Evolutionary conservation across 2,113 vertebrate species (phyloP).

Genomic region (Mesocricetus auratus): DNA sequence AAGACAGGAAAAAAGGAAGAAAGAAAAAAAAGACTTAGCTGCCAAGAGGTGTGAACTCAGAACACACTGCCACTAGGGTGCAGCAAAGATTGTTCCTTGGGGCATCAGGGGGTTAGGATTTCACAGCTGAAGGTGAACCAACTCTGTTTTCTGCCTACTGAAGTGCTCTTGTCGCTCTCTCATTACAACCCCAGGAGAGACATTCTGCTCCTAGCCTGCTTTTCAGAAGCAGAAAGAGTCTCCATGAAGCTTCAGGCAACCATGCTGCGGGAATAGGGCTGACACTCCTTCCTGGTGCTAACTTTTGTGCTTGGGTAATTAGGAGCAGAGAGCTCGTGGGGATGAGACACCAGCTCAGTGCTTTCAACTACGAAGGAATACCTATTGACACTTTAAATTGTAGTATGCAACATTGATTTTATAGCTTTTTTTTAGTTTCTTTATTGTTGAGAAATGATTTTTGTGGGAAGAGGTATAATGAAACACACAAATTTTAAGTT

Average conservation of each 20-base stretch:
- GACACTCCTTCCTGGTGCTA: neutral
- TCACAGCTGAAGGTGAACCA: neutral
- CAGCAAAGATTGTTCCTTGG: conserved; percentile 35
- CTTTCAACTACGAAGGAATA: neutral
- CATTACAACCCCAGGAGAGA: neutral
- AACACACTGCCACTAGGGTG: conserved; percentile 33
- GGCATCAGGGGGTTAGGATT: neutral
- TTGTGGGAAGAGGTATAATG: neutral
- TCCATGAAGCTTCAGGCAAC: neutral
- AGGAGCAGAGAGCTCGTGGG: neutral
- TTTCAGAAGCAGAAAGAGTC: conserved; percentile 6
- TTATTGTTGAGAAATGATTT: neutral
- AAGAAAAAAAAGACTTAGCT: neutral
- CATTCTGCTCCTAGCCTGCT: neutral
- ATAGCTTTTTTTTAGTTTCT: neutral
- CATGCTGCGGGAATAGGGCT: neutral
- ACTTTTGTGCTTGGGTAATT: neutral
- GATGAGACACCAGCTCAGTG: neutral
- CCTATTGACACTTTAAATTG: conserved; percentile 23
- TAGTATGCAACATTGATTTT: neutral
- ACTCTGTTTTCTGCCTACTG: neutral
- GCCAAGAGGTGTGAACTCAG: neutral
- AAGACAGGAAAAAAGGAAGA: no score
- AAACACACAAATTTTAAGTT: conserved; percentile 12
- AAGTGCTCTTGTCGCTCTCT: neutral